Evolutionary conservation across 2,888 invertebrate species (phyloP).

Genomic region (Zygaena filipendulae): DNA sequence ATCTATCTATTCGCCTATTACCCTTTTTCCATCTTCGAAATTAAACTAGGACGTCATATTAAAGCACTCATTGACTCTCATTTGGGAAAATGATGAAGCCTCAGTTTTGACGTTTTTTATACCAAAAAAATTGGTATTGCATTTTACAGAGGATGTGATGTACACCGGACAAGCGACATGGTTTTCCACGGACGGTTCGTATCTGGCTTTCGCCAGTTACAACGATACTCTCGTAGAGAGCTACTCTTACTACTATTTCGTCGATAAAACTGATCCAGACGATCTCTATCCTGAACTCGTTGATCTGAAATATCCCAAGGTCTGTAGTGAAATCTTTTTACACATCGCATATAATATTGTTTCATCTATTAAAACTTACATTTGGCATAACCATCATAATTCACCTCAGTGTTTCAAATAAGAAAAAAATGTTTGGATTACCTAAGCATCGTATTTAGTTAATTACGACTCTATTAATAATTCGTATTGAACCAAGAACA

Average conservation of each 20-base stretch:
- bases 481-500: no score
- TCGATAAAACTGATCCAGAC: conserved; percentile 60
- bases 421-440: no score
- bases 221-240: conserved; percentile 75
- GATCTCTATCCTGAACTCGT: conserved; percentile 74
- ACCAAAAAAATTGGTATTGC: not conserved
- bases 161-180: conserved; percentile 79
- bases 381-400: no score
- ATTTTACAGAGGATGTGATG: conserved; percentile 79
- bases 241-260: conserved; percentile 75
- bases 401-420: no score
- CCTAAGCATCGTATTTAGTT: no score
- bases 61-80: no score
- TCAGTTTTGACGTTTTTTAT: no score
- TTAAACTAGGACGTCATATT: no score
- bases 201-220: conserved; percentile 77
- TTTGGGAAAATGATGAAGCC: no score
- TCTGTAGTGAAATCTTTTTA: conserved; percentile 23
- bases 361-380: conserved; percentile 1
- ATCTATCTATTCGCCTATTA: no score
- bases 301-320: conserved; percentile 76
- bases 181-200: conserved; percentile 79
- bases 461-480: no score
- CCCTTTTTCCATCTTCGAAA: no score
- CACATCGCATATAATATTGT: conserved; percentile 1